Evolutionary conservation across 2,888 invertebrate species (phyloP).

Genomic region (Ommatoiulus sabulosus): DNA sequence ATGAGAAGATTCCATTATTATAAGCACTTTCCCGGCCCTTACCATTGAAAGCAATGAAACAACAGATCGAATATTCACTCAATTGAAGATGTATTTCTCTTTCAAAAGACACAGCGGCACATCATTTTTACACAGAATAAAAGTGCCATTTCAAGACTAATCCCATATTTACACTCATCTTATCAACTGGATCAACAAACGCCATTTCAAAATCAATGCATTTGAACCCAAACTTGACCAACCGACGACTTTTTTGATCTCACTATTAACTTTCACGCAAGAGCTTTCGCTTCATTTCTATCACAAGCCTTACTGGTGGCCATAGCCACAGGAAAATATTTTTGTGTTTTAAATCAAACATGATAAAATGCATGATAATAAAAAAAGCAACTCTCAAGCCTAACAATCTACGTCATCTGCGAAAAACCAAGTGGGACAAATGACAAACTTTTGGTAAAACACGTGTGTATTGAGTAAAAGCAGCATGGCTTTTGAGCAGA

Average conservation of each 20-base stretch:
- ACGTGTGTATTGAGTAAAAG: slow-evolving; percentile 1
- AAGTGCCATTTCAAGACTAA: slow-evolving; percentile 34
- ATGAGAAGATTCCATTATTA: neutral
- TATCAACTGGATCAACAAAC: neutral
- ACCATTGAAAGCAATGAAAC: neutral
- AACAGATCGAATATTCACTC: neutral
- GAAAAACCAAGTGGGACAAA: neutral
- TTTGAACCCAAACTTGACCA: neutral
- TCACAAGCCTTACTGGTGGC: slow-evolving; percentile 39
- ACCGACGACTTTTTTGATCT: neutral
- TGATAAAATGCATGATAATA: slow-evolving; percentile 4
- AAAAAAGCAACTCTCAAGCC: neutral
- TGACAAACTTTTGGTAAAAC: slow-evolving; percentile 2
- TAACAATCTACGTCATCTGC: slow-evolving; percentile 15
- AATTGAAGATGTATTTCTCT: slow-evolving; percentile 41
- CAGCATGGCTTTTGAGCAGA: neutral
- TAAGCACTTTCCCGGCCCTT: too few species aligned
- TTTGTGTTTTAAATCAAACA: neutral
- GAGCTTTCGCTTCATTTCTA: slow-evolving; percentile 39
- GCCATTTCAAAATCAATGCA: neutral
- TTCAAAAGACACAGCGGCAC: slow-evolving; percentile 37
- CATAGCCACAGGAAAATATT: slow-evolving; percentile 37
- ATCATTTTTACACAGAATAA: slow-evolving; percentile 29
- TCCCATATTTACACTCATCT: slow-evolving; percentile 10
- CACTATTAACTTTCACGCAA: neutral